These are phyloP conservation scores for Cariama cristata DNA, from an alignment of 2,113 vertebrate species.

Conservation along the genomic window DNA sequence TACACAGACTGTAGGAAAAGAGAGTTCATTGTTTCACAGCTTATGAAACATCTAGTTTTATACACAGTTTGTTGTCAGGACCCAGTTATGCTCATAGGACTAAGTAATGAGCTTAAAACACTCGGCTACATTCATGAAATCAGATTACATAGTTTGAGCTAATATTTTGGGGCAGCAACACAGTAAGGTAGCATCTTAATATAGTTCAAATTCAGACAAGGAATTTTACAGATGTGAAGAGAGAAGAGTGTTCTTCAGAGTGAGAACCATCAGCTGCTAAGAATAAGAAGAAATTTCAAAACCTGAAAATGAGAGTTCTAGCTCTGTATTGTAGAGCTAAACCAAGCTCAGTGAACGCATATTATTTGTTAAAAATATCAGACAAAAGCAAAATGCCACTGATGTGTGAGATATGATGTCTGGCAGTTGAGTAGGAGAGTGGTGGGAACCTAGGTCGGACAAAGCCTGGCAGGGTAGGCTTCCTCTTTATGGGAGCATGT, in stretches of 20 bases:
- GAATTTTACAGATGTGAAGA: neutral
- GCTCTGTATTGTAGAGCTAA: neutral
- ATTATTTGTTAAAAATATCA: neutral
- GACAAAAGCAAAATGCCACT: neutral
- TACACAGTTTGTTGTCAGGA: neutral
- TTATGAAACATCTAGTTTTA: neutral
- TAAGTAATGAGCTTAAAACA: neutral
- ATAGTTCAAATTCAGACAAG: neutral
- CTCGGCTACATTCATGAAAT: neutral
- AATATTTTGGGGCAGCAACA: neutral
- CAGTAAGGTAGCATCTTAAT: neutral
- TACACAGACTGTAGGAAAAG: neutral
- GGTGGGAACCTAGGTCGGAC: neutral
- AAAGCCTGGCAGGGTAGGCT: neutral
- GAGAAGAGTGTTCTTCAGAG: neutral
- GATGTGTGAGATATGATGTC: neutral
- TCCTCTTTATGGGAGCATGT: neutral
- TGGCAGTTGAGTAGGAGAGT: neutral
- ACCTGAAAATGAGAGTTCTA: neutral
- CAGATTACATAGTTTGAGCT: neutral
- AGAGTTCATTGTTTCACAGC: neutral
- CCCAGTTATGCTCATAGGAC: neutral
- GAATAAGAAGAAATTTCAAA: neutral
- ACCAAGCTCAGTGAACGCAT: neutral
- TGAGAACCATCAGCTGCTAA: neutral